Percentiles rank a stretch among this genome's conserved stretches.
phyloP scores from a whole-genome alignment of 1,140 invertebrate species.

The Elymnias hypermnestra region DNA sequence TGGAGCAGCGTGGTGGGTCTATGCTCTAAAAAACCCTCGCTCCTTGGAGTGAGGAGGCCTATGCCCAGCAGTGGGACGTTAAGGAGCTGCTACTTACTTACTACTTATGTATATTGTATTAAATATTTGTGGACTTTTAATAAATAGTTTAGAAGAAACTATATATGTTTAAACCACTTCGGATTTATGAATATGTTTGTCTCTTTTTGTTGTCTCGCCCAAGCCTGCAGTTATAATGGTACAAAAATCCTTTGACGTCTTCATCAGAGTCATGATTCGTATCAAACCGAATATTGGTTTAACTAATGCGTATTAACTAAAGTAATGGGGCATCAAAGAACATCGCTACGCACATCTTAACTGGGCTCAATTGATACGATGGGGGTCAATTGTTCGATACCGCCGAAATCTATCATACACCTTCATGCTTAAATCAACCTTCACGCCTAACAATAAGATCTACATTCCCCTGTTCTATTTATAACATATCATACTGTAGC shows the following conservation, averaged over 20 bases:
- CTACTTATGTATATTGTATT: too few relatives aligned
- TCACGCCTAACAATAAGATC: not conserved
- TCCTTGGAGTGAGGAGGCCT: too few relatives aligned
- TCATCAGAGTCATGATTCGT: slow-evolving; percentile 12
- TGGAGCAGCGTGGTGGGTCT: too few relatives aligned
- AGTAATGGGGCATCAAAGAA: slow-evolving; percentile 19
- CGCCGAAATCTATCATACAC: slow-evolving; percentile 3
- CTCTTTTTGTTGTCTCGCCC: too few relatives aligned
- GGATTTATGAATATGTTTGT: too few relatives aligned
- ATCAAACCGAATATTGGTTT: slow-evolving; percentile 16
- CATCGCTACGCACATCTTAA: slow-evolving; percentile 22
- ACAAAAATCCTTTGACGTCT: slow-evolving; percentile 7
- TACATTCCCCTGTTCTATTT: not conserved
- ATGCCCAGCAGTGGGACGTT: too few relatives aligned
- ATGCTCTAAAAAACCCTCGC: too few relatives aligned
- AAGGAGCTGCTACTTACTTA: too few relatives aligned
- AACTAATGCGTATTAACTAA: slow-evolving; percentile 21
- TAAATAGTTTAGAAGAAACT: too few relatives aligned
- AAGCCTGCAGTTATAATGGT: too few relatives aligned
- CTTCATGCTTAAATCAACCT: slow-evolving; percentile 7
- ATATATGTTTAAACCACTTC: too few relatives aligned
- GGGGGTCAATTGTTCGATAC: slow-evolving; percentile 21
- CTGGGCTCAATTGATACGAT: slow-evolving; percentile 18
- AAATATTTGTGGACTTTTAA: too few relatives aligned
- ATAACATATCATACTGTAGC: not conserved